Base-by-base conservation (phyloP, 2,797 vertebrate species). In the Pseudochromis fuscus region DNA sequence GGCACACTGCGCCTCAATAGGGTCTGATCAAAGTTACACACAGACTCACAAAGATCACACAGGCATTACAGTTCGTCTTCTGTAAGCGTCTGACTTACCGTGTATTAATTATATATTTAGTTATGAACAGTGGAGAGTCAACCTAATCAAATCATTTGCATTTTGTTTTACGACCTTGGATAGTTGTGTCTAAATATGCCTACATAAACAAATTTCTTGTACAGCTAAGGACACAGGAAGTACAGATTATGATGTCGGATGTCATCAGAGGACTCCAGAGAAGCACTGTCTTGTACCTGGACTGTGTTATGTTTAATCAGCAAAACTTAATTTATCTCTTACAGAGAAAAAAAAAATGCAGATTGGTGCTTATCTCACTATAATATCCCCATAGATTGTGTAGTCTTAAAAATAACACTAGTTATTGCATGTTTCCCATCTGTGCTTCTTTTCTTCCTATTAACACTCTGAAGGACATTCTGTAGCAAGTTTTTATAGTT, bases 51-150 rank as follows among this genome's bases (percentile, higher is more conserved):
- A 40, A 68, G 61, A 69, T 52, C 60, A 58, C 58, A 48, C 25
- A 38, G 24, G 18, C 45, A 49, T 19, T 33, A 24, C 40, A 46
- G 49, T 78, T 53, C 64, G 46, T 55, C 50, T 44, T 8, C 38
- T 71, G 24, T 21, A 5, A 55, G 30, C 31, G 42, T 67, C 37
- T 21, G 37, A 70, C 63, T 73, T 60, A 52, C 23, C 24, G 33
- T 66, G 56, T 48, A 73, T 72, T 72, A 71, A 83, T 75, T 76
- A 87, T 77, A 73, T 71, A 76, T 45, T 83, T 23, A 84, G 40
- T 66, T 76, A 38, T 63, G 77, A 83, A 87, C 77, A 67, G 65
- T 12, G 3, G 35, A 23, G 46, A 72, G 68, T 73, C 33, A 48
- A 68, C 60, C 72, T 67, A 13, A 37, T 16, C 4, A 45, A 63